Percentiles rank a stretch among this genome's conserved stretches.
These are phyloP conservation scores for Parnassius mnemosyne DNA, from an alignment of 2,888 invertebrate genomes.

Conservation along the genomic window DNA sequence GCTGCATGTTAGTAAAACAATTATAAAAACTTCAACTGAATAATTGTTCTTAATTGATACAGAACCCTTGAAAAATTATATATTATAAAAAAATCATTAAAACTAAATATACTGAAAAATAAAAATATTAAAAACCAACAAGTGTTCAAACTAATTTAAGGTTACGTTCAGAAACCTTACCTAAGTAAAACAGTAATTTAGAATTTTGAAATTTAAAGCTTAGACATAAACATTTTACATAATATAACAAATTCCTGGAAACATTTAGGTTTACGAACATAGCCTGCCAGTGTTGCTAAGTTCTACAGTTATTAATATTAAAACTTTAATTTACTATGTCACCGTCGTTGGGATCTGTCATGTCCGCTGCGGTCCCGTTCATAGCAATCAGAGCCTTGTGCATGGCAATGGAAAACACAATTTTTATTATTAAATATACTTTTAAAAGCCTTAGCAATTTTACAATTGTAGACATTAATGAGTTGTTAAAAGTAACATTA, in stretches of 20 bases:
- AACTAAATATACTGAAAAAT: conserved; percentile 19
- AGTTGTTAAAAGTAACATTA: no score
- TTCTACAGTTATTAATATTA: conserved; percentile 49
- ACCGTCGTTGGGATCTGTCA: conserved; percentile 62
- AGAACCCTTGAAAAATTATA: conserved; percentile 31
- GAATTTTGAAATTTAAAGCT: conserved; percentile 29
- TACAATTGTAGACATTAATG: no score
- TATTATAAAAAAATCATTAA: conserved; percentile 30
- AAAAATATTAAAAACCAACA: conserved; percentile 7
- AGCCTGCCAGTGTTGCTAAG: conserved; percentile 66
- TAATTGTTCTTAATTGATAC: conserved; percentile 3
- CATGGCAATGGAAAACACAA: conserved; percentile 62
- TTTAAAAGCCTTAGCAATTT: no score
- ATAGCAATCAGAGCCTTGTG: conserved; percentile 72
- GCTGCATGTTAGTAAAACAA: no score
- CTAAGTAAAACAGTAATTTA: conserved; percentile 41
- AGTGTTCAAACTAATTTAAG: conserved; percentile 41
- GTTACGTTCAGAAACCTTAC: conserved; percentile 78
- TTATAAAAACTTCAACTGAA: not conserved
- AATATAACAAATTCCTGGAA: conserved; percentile 32
- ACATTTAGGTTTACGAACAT: conserved; percentile 74
- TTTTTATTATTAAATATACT: no score
- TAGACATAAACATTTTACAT: conserved; percentile 17
- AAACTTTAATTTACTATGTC: conserved; percentile 62
- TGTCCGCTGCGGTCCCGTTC: conserved; percentile 72